Evolutionary conservation across 2,888 invertebrate species (phyloP).

Genomic region (Chaitophorus viminalis): DNA sequence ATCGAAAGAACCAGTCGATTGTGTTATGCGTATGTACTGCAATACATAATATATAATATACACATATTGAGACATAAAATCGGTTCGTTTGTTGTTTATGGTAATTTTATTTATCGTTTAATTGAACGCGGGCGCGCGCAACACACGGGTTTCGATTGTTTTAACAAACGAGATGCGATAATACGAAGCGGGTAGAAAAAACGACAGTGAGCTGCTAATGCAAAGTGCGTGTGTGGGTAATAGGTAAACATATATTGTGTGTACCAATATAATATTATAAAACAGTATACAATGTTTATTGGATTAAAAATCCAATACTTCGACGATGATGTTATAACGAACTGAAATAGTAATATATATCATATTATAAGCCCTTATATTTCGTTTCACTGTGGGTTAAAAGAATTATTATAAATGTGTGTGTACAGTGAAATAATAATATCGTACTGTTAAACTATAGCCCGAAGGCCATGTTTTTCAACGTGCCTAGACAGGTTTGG

Average conservation of each 20-base stretch:
- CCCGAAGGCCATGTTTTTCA: constrained; percentile 51
- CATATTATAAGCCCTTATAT: background rate
- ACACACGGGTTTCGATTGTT: background rate
- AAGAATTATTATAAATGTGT: background rate
- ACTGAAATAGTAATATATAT: background rate
- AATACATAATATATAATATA: background rate
- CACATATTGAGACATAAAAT: constrained; percentile 27
- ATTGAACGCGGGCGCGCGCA: background rate
- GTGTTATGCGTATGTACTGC: background rate
- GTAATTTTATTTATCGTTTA: constrained; percentile 30
- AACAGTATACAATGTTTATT: background rate
- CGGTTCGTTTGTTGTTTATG: constrained; percentile 12
- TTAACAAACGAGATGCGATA: background rate
- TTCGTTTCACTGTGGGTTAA: background rate
- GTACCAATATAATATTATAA: background rate
- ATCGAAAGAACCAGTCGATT: constrained; percentile 10
- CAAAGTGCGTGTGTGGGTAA: background rate
- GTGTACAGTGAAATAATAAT: background rate
- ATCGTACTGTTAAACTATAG: constrained; percentile 13
- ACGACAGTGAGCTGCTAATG: background rate
- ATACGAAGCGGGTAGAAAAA: background rate
- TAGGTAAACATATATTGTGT: background rate
- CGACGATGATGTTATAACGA: background rate
- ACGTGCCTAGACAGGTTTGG: constrained; percentile 43
- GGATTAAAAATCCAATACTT: background rate